A percentile compares a stretch with the other conserved stretches of the same genome.
These are phyloP conservation scores for Clusia tigrina DNA, from an alignment of 2,888 invertebrate genomes.

Conservation along the genomic window DNA sequence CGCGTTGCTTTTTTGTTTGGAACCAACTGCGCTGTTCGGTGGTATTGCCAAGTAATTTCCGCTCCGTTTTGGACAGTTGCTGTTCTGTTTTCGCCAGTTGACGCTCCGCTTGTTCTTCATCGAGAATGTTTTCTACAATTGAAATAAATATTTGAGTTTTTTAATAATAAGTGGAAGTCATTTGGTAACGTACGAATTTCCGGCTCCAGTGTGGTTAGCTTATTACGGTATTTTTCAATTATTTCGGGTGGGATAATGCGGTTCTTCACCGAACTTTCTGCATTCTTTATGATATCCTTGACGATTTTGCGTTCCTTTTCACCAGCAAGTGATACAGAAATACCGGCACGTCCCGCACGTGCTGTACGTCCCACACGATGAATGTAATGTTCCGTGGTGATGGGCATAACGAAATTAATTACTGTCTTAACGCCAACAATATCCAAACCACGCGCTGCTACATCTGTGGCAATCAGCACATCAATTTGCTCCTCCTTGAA, in stretches of 20 bases:
- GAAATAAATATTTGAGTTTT: constrained; percentile 9
- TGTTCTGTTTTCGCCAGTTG: constrained; percentile 85
- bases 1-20: constrained; percentile 81
- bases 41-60: constrained; percentile 68
- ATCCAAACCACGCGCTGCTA: constrained; percentile 91
- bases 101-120: constrained; percentile 85
- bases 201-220: constrained; percentile 76
- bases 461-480: constrained; percentile 92
- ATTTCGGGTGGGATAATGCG: constrained; percentile 89
- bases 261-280: constrained; percentile 85
- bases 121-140: constrained; percentile 72
- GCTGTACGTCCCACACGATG: constrained; percentile 96
- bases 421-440: constrained; percentile 98
- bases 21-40: constrained; percentile 77
- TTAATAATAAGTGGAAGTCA: background rate
- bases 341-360: constrained; percentile 90
- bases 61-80: constrained; percentile 78
- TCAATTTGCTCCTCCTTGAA: constrained; percentile 88
- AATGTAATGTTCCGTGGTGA: constrained; percentile 94
- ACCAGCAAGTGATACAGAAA: constrained; percentile 93
- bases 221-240: constrained; percentile 82
- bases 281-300: constrained; percentile 89
- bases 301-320: constrained; percentile 91
- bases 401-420: constrained; percentile 95
- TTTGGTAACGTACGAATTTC: constrained; percentile 72